Percentiles rank a stretch among this genome's conserved stretches.
phyloP scores from a whole-genome alignment of 2,113 vertebrate species.

The Thymallus thymallus region DNA sequence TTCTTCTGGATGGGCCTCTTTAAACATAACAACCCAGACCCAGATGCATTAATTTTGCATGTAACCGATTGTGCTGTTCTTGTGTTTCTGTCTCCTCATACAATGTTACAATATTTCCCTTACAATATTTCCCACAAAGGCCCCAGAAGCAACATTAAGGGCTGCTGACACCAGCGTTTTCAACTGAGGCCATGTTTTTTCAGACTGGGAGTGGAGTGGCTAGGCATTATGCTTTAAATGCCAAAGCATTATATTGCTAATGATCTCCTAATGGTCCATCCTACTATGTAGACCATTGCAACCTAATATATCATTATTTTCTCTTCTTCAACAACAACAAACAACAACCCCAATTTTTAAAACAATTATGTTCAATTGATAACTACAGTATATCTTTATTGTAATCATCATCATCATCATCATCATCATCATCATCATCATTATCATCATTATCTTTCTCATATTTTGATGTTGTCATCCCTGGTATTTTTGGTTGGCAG shows the following conservation, averaged over 20 bases:
- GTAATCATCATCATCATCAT: no score
- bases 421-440: not conserved
- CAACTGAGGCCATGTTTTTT: not conserved
- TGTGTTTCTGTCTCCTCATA: no score
- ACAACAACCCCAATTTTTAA: no score
- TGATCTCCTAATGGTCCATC: not conserved
- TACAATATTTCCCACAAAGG: constrained; percentile 25
- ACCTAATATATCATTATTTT: not conserved
- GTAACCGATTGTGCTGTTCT: no score
- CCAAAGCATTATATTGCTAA: not conserved
- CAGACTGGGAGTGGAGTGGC: not conserved
- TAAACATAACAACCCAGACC: no score
- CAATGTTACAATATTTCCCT: no score
- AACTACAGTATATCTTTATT: no score
- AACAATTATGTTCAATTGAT: no score
- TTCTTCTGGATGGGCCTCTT: not conserved
- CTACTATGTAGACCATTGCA: not conserved
- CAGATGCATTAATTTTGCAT: no score
- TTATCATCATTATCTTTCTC: not conserved
- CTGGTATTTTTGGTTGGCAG: not conserved
- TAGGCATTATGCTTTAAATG: not conserved
- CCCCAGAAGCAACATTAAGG: constrained; percentile 5
- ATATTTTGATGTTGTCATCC: not conserved
- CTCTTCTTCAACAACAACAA: no score
- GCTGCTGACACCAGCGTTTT: constrained; percentile 31